A percentile compares a stretch with the other conserved stretches of the same genome.
Conservation (phyloP, 2,888 invertebrate genomes). For the Mythimna loreyi region DNA sequence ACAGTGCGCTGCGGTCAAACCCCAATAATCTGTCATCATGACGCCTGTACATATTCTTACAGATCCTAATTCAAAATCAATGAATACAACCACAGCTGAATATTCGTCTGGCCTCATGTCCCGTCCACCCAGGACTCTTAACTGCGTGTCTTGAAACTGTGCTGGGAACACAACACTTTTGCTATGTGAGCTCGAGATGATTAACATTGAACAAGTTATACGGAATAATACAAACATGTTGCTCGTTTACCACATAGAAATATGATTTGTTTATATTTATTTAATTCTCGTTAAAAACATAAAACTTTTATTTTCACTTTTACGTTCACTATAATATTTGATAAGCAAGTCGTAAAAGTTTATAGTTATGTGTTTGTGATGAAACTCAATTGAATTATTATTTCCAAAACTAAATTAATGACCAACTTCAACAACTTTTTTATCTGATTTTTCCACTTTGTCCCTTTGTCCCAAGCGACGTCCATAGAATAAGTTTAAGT, state of each 20-base stretch:
- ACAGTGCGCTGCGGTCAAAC: slow-evolving; percentile 17
- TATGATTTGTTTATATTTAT: background rate
- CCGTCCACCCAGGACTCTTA: background rate
- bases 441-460: too few relatives aligned
- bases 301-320: too few relatives aligned
- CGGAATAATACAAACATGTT: background rate
- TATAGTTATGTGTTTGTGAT: too few relatives aligned
- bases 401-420: too few relatives aligned
- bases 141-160: background rate
- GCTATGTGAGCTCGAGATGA: slow-evolving; percentile 1
- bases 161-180: background rate
- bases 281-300: too few relatives aligned
- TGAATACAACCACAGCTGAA: slow-evolving; percentile 10
- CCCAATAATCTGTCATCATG: slow-evolving; percentile 18
- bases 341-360: too few relatives aligned
- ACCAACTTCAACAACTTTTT: too few relatives aligned
- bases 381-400: too few relatives aligned
- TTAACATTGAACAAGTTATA: background rate
- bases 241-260: background rate
- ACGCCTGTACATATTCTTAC: background rate
- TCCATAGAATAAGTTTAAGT: too few relatives aligned
- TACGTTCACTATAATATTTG: too few relatives aligned
- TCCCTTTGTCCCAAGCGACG: too few relatives aligned
- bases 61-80: background rate
- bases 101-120: slow-evolving; percentile 3